A percentile compares a stretch with the other conserved stretches of the same genome.
These are phyloP conservation scores for Nixonia krombeini DNA, from an alignment of 1,140 invertebrate genomes.

Conservation along the genomic window DNA sequence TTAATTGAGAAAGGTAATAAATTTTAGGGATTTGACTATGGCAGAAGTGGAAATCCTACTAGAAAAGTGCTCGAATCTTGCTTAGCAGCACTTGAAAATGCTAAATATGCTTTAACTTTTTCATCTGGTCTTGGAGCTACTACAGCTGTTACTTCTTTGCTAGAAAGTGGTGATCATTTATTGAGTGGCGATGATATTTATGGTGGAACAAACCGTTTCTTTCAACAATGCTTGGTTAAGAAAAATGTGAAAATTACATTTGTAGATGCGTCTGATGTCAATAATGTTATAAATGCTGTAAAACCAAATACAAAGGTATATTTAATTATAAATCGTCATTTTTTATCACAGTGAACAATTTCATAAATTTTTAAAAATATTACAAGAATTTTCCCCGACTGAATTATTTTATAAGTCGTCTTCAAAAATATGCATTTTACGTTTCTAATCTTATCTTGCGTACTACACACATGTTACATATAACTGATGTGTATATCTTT, in stretches of 20 bases:
- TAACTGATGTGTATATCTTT: too few species aligned
- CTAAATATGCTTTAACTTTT: constrained; percentile 89
- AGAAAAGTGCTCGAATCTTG: constrained; percentile 90
- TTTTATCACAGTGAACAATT: too few species aligned
- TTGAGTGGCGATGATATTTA: constrained; percentile 95
- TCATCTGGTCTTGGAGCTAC: constrained; percentile 92
- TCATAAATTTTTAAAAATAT: too few species aligned
- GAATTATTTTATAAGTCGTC: too few species aligned
- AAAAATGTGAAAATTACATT: constrained; percentile 83
- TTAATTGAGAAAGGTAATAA: background rate
- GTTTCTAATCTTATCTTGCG: too few species aligned
- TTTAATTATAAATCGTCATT: background rate
- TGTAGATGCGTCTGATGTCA: constrained; percentile 83
- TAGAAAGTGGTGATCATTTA: constrained; percentile 91
- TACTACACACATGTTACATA: too few species aligned
- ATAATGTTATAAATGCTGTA: constrained; percentile 80
- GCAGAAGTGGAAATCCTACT: constrained; percentile 95
- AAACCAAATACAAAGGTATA: constrained; percentile 88
- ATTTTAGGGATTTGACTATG: constrained; percentile 90
- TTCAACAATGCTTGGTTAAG: constrained; percentile 75
- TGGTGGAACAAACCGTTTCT: constrained; percentile 88
- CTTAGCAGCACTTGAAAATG: constrained; percentile 91
- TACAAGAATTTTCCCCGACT: too few species aligned
- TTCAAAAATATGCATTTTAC: too few species aligned
- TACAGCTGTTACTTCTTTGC: constrained; percentile 80